phyloP scores from a whole-genome alignment of 2,797 vertebrate species.

The Chiloscyllium punctatum region DNA sequence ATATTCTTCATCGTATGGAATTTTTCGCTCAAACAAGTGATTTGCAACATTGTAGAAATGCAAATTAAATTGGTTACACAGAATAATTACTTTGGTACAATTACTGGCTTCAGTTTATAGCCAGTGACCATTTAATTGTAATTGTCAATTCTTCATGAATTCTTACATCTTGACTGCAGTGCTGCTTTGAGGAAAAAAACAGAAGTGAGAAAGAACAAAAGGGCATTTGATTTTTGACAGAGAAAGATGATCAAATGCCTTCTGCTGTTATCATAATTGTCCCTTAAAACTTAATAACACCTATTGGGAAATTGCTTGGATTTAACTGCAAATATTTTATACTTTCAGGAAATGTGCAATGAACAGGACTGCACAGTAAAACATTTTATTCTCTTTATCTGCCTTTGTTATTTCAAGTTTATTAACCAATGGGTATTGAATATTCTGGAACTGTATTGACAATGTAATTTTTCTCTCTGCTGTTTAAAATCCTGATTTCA shows the following conservation, averaged over 20 bases:
- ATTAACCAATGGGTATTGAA: too few relatives aligned
- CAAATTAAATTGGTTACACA: neutral
- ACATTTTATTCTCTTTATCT: neutral
- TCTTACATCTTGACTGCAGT: neutral
- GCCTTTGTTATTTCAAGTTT: neutral
- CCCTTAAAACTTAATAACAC: neutral
- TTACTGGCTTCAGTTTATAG: neutral
- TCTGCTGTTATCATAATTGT: neutral
- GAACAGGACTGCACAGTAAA: neutral
- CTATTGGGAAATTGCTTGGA: neutral
- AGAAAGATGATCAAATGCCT: too few relatives aligned
- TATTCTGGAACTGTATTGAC: too few relatives aligned
- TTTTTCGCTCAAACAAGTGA: too few relatives aligned
- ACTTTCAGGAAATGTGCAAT: neutral
- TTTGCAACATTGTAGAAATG: too few relatives aligned
- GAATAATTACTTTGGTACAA: neutral
- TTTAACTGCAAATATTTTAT: neutral
- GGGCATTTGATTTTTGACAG: neutral
- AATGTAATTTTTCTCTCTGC: too few relatives aligned
- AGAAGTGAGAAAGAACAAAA: neutral
- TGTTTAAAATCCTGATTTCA: too few relatives aligned
- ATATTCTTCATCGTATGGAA: too few relatives aligned
- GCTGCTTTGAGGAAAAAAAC: neutral
- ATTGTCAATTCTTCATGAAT: neutral
- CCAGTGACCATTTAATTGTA: neutral